A percentile compares a stretch with the other conserved stretches of the same genome.
phyloP scores from a whole-genome alignment of 2,797 vertebrate species.

The Lutjanus campechanus region DNA sequence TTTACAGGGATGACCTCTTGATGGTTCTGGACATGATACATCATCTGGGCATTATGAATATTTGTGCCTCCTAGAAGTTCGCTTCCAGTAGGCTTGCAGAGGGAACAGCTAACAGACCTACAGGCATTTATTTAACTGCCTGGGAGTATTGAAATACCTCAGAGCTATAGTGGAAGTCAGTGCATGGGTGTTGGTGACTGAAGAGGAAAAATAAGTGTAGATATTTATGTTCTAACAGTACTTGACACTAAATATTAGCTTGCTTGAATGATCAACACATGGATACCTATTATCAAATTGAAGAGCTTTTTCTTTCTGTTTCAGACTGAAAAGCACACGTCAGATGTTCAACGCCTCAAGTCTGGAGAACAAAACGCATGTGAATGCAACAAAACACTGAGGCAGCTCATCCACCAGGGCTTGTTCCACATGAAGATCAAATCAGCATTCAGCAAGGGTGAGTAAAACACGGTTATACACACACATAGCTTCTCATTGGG shows the following conservation, averaged over 20 bases:
- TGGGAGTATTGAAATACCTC: too few relatives aligned
- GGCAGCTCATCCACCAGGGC: not conserved
- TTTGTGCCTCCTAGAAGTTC: too few relatives aligned
- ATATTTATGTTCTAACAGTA: not conserved
- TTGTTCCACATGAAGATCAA: not conserved
- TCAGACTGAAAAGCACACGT: conserved; percentile 31
- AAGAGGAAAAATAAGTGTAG: not conserved
- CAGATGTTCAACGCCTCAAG: not conserved
- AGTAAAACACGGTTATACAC: conserved; percentile 9
- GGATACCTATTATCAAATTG: not conserved
- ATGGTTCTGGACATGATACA: not conserved
- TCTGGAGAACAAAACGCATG: not conserved
- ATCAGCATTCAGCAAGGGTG: conserved; percentile 34
- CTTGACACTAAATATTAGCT: not conserved
- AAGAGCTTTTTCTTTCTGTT: conserved; percentile 33
- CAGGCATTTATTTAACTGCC: too few relatives aligned
- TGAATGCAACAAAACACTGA: conserved; percentile 8
- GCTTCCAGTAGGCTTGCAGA: too few relatives aligned
- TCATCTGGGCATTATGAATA: not conserved
- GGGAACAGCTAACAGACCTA: too few relatives aligned
- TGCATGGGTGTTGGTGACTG: not conserved
- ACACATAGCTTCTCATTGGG: not conserved
- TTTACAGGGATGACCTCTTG: too few relatives aligned
- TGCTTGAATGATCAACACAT: not conserved
- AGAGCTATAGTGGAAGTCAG: not conserved